Evolutionary conservation across 2,113 vertebrate genomes (phyloP).

Genomic region (Corythornis vintsioides): DNA sequence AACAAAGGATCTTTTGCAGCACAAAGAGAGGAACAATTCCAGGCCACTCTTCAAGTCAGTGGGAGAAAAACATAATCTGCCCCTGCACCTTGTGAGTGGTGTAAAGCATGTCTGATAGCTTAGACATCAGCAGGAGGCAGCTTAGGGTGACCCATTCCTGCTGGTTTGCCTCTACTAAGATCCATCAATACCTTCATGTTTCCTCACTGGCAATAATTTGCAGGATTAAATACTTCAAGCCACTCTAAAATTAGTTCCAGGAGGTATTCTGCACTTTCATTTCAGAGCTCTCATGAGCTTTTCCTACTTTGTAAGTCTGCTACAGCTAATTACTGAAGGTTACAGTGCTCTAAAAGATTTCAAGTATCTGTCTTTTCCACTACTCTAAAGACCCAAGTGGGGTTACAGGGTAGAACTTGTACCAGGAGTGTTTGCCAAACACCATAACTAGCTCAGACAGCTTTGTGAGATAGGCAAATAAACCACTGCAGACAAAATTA

Average conservation of each 20-base stretch:
- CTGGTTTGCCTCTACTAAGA: slow-evolving; percentile 28
- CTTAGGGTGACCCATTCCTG: slow-evolving; percentile 16
- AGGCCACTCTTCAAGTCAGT: background rate
- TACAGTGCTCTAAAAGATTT: slow-evolving; percentile 33
- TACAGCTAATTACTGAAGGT: slow-evolving; percentile 61
- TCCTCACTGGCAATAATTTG: slow-evolving; percentile 58
- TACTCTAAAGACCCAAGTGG: slow-evolving; percentile 24
- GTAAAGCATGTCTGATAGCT: background rate
- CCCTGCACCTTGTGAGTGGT: background rate
- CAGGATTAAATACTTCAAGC: slow-evolving; percentile 64
- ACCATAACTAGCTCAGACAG: slow-evolving; percentile 3
- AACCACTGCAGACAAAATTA: slow-evolving; percentile 20
- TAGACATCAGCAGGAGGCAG: slow-evolving; percentile 27
- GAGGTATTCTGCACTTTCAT: slow-evolving; percentile 52
- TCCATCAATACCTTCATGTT: slow-evolving; percentile 46
- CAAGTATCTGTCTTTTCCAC: slow-evolving; percentile 47
- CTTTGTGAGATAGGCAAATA: background rate
- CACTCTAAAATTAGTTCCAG: slow-evolving; percentile 61
- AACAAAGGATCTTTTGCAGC: background rate
- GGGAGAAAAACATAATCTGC: background rate
- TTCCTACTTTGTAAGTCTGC: slow-evolving; percentile 29
- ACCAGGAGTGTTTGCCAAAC: slow-evolving; percentile 46
- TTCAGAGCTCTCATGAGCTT: slow-evolving; percentile 52
- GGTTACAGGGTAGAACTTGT: background rate
- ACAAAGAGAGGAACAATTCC: background rate